Conservation (phyloP, 1,140 invertebrate genomes). For the Polypedilum vanderplanki region DNA sequence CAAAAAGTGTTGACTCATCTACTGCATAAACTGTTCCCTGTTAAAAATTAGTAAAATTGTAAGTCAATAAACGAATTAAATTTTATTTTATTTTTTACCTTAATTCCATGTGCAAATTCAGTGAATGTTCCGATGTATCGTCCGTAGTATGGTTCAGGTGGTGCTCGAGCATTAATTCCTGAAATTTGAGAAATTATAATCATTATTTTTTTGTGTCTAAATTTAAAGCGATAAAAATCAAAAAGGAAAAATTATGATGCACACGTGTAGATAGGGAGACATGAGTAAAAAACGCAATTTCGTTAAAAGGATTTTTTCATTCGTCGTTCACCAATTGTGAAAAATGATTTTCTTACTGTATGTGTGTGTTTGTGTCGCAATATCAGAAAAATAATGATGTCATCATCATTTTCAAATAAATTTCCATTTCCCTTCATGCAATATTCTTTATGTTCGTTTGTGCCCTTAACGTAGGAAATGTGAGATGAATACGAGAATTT, state of each 20-base stretch:
- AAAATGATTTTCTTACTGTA: not conserved
- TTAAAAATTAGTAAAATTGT: conserved; percentile 4
- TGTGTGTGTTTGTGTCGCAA: not conserved
- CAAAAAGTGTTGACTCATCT: conserved; percentile 78
- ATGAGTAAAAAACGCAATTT: conserved; percentile 24
- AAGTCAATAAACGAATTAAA: not conserved
- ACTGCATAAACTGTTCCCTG: conserved; percentile 73
- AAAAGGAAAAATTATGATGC: conserved; percentile 6
- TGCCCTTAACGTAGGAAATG: not conserved
- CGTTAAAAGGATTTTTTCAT: conserved; percentile 25
- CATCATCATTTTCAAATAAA: conserved; percentile 19
- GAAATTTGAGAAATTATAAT: conserved; percentile 28
- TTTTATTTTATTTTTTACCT: conserved; percentile 34
- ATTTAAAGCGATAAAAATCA: not conserved
- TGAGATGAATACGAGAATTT: not conserved
- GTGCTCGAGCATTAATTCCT: conserved; percentile 40
- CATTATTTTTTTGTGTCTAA: not conserved
- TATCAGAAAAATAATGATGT: not conserved
- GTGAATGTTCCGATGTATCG: conserved; percentile 60
- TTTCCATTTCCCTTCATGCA: not conserved
- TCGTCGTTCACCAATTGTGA: conserved; percentile 9
- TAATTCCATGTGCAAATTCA: conserved; percentile 66
- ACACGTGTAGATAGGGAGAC: not conserved
- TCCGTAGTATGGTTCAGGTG: conserved; percentile 66
- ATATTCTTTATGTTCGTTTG: not conserved